phyloP scores from a whole-genome alignment of 2,797 vertebrate genomes.

The Pyrrhura leucotis region DNA sequence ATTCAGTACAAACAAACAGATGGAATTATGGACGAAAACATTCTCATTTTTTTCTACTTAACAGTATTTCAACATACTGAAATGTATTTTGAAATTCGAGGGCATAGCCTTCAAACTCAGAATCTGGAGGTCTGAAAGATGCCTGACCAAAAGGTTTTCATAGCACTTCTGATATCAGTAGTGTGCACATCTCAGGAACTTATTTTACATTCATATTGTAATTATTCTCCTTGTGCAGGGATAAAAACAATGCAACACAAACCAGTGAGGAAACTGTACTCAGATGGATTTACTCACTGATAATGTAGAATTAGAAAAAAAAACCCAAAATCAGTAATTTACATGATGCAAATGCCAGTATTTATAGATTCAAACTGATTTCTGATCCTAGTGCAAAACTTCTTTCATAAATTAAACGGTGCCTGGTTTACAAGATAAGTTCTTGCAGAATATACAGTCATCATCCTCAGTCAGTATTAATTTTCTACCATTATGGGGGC shows the following conservation, averaged over 20 bases:
- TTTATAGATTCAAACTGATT: neutral
- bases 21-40: neutral
- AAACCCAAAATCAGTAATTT: neutral
- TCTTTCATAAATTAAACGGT: neutral
- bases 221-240: fast-evolving
- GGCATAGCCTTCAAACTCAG: neutral
- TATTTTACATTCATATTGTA: neutral
- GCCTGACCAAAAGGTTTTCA: neutral
- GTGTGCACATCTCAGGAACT: neutral
- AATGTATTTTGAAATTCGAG: neutral
- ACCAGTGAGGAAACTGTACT: neutral
- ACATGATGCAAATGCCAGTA: neutral
- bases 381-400: neutral
- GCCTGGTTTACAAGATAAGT: neutral
- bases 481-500: neutral
- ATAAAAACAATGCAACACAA: neutral
- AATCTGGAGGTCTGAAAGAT: neutral
- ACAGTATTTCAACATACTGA: neutral
- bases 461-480: neutral
- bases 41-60: neutral
- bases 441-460: neutral
- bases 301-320: neutral
- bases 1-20: neutral
- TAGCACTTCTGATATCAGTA: neutral
- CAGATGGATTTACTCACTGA: neutral